Conservation (phyloP, 2,113 vertebrate genomes). For the Hydropotes inermis region DNA sequence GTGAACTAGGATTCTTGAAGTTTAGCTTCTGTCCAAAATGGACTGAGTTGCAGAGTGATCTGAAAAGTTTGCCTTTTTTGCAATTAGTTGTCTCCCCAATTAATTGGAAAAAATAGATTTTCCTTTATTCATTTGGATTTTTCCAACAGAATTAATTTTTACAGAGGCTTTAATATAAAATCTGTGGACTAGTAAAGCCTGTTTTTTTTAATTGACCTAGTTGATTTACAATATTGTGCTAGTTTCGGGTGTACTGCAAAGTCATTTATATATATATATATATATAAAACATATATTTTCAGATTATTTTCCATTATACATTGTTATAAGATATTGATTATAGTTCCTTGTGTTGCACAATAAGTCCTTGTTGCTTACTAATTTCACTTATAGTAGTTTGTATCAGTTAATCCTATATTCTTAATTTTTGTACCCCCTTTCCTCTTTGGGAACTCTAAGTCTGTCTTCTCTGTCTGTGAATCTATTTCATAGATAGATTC, state of each 20-base stretch:
- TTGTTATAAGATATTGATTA: not conserved
- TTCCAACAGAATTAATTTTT: not conserved
- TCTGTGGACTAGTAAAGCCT: not conserved
- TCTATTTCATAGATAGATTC: not conserved
- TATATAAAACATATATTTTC: not conserved
- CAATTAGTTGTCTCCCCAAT: not conserved
- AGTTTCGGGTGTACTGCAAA: not conserved
- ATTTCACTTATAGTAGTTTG: not conserved
- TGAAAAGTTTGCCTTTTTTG: not conserved
- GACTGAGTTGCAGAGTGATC: not conserved
- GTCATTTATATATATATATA: not conserved
- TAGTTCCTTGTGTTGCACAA: not conserved
- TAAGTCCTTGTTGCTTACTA: not conserved
- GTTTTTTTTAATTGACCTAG: not conserved
- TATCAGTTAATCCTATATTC: not conserved
- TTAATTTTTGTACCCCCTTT: not conserved
- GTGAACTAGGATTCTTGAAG: not conserved
- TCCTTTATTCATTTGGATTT: not conserved
- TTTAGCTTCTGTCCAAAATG: conserved; percentile 13
- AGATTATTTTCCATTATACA: not conserved
- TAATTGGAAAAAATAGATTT: not conserved
- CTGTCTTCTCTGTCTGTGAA: not conserved
- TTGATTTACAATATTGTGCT: not conserved
- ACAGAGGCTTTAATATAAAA: not conserved
- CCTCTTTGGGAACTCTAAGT: not conserved